These are phyloP conservation scores for Montipora capitata DNA, from an alignment of 92 coral and sea anemone genomes.

Conservation along the genomic window DNA sequence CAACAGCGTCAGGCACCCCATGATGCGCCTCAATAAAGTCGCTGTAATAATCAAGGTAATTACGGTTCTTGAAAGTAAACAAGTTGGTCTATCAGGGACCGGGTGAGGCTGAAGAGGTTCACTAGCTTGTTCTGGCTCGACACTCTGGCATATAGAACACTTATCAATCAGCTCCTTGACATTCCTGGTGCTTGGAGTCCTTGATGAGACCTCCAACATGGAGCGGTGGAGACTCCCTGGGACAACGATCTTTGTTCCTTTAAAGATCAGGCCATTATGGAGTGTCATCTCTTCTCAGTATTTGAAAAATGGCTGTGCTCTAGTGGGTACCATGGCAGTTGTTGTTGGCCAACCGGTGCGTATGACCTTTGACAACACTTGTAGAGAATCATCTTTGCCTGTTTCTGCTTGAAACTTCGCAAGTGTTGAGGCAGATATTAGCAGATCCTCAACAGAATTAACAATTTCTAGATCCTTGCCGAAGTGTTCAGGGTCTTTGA, in stretches of 20 bases:
- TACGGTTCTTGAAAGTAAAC: too few species aligned
- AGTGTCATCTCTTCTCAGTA: slow-evolving; percentile 34
- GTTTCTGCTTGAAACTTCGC: slow-evolving; percentile 37
- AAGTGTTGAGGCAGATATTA: slow-evolving; percentile 45
- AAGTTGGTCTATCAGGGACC: too few species aligned
- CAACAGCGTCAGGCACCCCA: too few species aligned
- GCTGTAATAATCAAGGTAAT: too few species aligned
- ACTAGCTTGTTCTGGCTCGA: too few species aligned
- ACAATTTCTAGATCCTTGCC: slow-evolving; percentile 39
- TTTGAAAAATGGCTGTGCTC: slow-evolving; percentile 43
- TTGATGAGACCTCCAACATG: too few species aligned
- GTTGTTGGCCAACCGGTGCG: slow-evolving; percentile 39
- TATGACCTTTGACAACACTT: slow-evolving; percentile 37
- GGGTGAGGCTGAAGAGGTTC: too few species aligned
- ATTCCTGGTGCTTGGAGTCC: too few species aligned
- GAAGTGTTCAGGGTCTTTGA: neutral
- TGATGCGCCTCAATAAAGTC: too few species aligned
- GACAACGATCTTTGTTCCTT: slow-evolving; percentile 46
- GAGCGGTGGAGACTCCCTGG: slow-evolving; percentile 38
- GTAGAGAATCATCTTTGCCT: slow-evolving; percentile 5
- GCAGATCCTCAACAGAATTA: slow-evolving; percentile 41
- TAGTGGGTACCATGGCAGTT: slow-evolving; percentile 31
- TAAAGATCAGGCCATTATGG: slow-evolving; percentile 46
- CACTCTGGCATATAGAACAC: too few species aligned
- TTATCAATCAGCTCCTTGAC: too few species aligned